Evolutionary conservation across 2,113 vertebrate species (phyloP).

Genomic region (Ancistrus triradiatus): DNA sequence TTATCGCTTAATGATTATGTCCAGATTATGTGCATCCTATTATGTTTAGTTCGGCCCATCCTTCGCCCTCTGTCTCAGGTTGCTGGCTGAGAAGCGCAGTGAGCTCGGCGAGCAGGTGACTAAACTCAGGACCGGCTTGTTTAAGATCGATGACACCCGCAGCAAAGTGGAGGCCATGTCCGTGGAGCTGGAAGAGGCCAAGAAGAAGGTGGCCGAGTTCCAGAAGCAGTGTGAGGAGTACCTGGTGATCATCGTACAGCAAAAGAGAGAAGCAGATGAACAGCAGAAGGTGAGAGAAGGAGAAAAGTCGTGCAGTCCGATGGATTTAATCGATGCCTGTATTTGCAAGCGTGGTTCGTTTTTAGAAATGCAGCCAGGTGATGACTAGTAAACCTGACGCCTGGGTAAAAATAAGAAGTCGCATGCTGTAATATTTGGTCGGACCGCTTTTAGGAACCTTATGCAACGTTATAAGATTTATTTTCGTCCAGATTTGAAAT

Average conservation of each 20-base stretch:
- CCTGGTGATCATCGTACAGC: slow-evolving; percentile 78
- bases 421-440: no score
- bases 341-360: neutral
- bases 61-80: slow-evolving; percentile 52
- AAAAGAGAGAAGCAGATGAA: slow-evolving; percentile 76
- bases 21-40: no score
- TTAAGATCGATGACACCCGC: slow-evolving; percentile 80
- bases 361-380: no score
- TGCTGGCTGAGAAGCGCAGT: slow-evolving; percentile 77
- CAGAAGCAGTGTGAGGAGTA: slow-evolving; percentile 82
- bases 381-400: no score
- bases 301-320: neutral
- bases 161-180: slow-evolving; percentile 85
- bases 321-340: neutral
- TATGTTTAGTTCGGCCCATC: neutral
- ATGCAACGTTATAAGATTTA: no score
- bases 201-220: slow-evolving; percentile 78
- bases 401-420: no score
- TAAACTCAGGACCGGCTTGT: slow-evolving; percentile 78
- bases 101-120: slow-evolving; percentile 77
- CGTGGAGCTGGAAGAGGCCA: slow-evolving; percentile 78
- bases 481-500: no score
- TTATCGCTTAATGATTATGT: no score
- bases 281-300: slow-evolving; percentile 73
- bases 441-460: no score